A percentile compares a stretch with the other conserved stretches of the same genome.
These are phyloP conservation scores for Eurystomus gularis DNA, from an alignment of 2,113 vertebrate species.

Conservation along the genomic window DNA sequence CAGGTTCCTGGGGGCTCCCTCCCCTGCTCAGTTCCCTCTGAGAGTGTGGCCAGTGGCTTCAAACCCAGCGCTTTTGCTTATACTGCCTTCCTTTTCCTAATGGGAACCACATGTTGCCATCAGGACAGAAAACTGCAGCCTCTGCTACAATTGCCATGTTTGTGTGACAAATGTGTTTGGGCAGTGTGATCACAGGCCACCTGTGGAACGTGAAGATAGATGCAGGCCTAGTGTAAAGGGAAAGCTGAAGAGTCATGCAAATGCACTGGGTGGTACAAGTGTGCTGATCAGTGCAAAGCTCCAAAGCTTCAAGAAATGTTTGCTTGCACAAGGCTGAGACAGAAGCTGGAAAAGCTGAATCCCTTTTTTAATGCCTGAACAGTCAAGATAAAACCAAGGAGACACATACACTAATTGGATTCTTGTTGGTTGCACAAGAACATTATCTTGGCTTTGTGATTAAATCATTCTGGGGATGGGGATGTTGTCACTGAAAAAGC, in stretches of 20 bases:
- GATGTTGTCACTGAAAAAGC: background rate
- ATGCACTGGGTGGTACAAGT: accelerated
- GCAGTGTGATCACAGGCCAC: background rate
- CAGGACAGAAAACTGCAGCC: background rate
- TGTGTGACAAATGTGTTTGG: background rate
- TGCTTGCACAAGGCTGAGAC: background rate
- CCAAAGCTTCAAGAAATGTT: background rate
- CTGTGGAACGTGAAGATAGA: background rate
- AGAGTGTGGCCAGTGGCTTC: background rate
- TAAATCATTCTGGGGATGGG: background rate
- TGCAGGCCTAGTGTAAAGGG: background rate
- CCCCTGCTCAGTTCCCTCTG: background rate
- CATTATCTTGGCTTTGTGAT: background rate
- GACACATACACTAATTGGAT: background rate
- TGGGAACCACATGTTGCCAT: background rate
- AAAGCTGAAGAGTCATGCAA: background rate
- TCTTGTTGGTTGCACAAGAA: background rate
- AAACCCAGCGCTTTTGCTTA: accelerated
- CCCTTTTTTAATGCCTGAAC: background rate
- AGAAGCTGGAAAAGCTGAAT: background rate
- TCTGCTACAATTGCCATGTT: background rate
- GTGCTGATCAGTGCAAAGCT: background rate
- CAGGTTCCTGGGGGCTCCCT: background rate
- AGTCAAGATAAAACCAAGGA: background rate
- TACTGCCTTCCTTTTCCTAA: background rate